These are phyloP conservation scores for Phaetusa simplex DNA, from an alignment of 2,113 vertebrate species.

Conservation along the genomic window DNA sequence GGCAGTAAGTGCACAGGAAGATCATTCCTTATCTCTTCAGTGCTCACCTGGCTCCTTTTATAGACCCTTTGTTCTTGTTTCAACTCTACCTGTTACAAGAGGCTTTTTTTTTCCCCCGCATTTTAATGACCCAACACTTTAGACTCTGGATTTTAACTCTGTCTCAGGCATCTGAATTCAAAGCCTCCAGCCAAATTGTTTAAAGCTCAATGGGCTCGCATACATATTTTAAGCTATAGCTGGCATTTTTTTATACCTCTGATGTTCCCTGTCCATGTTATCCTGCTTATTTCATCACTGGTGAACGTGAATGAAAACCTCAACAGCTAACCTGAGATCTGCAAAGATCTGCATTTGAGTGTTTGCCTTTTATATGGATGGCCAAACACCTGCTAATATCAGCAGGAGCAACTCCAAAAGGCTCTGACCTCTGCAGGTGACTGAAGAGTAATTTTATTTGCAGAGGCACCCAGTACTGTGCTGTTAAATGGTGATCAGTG, in stretches of 20 bases:
- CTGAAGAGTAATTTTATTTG: not conserved
- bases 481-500: not conserved
- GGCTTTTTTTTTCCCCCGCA: not conserved
- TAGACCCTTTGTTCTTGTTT: conserved; percentile 79
- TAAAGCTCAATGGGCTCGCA: not conserved
- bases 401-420: not conserved
- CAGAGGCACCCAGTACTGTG: not conserved
- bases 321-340: not conserved
- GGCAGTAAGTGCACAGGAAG: conserved; percentile 73
- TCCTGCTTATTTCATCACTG: not conserved
- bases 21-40: conserved; percentile 77
- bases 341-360: not conserved
- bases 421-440: not conserved
- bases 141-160: conserved; percentile 61
- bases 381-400: not conserved
- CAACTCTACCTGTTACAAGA: conserved; percentile 71
- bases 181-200: not conserved
- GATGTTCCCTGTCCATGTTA: not conserved
- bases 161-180: conserved; percentile 17
- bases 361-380: not conserved
- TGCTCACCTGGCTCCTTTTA: conserved; percentile 75
- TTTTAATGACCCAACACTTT: conserved; percentile 54
- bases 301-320: not conserved
- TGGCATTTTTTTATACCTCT: not conserved
- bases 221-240: not conserved